A percentile compares a stretch with the other conserved stretches of the same genome.
phyloP scores from a whole-genome alignment of 1,140 invertebrate genomes.

The Drosophila pseudoananassae region DNA sequence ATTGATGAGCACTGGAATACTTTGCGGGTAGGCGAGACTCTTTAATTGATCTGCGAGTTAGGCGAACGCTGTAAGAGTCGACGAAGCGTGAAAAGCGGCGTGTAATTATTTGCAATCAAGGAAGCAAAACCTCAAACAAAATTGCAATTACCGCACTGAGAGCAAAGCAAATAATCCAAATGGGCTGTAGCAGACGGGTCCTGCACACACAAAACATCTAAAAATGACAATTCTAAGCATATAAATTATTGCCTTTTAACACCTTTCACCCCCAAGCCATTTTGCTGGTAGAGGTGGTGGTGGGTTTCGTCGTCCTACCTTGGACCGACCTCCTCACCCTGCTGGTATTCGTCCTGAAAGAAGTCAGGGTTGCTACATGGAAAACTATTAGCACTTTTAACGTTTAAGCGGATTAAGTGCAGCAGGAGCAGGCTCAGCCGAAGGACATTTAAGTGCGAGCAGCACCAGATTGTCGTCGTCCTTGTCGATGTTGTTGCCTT shows the following conservation, averaged over 20 bases:
- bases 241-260: constrained; percentile 82
- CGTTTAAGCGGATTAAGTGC: constrained; percentile 78
- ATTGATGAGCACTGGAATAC: constrained; percentile 44
- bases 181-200: constrained; percentile 14
- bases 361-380: constrained; percentile 76
- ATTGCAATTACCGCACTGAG: constrained; percentile 47
- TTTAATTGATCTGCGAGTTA: constrained; percentile 52
- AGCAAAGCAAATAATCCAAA: constrained; percentile 25
- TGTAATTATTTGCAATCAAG: constrained; percentile 42
- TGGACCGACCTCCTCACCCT: neutral
- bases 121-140: constrained; percentile 52
- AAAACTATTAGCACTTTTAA: constrained; percentile 82
- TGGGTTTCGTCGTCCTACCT: constrained; percentile 12
- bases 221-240: constrained; percentile 68
- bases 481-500: constrained; percentile 27
- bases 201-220: constrained; percentile 26
- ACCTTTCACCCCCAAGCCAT: constrained; percentile 50
- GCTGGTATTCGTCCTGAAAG: constrained; percentile 5
- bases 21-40: constrained; percentile 5
- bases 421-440: constrained; percentile 51
- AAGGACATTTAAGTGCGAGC: constrained; percentile 58
- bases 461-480: constrained; percentile 39
- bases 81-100: constrained; percentile 28
- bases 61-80: constrained; percentile 17
- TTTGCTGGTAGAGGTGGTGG: constrained; percentile 30